These are phyloP conservation scores for Timema cristinae DNA, from an alignment of 2,888 invertebrate species.

Conservation along the genomic window DNA sequence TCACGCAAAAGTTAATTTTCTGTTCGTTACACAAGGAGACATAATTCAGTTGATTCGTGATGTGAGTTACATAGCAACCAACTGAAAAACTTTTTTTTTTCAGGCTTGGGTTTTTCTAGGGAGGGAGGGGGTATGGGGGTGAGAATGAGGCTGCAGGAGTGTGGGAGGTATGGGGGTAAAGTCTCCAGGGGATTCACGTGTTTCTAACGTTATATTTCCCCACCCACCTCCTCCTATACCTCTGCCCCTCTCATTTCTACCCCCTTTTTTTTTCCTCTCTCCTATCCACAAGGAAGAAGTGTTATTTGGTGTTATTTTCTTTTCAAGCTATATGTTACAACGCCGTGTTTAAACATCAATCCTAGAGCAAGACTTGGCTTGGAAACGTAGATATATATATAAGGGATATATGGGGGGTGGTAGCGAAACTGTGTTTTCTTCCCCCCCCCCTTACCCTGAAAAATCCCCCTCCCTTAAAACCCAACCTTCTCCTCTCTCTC, in stretches of 20 bases:
- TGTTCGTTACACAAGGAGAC: slow-evolving; percentile 17
- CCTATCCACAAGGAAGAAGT: slow-evolving; percentile 30
- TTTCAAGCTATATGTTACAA: slow-evolving; percentile 30
- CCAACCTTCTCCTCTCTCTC: slow-evolving; percentile 15
- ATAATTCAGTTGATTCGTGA: slow-evolving; percentile 17
- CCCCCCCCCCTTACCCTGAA: background rate
- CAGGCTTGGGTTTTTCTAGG: too few relatives aligned
- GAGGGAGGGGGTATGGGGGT: too few relatives aligned
- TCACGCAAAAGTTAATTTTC: slow-evolving; percentile 11
- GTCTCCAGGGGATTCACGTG: slow-evolving; percentile 10
- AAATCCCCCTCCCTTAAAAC: slow-evolving; percentile 13
- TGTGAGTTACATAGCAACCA: slow-evolving; percentile 9
- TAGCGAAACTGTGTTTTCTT: too few relatives aligned
- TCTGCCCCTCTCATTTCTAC: slow-evolving; percentile 25
- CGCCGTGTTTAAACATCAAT: slow-evolving; percentile 29
- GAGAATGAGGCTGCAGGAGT: too few relatives aligned
- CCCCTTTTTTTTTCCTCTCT: slow-evolving; percentile 28
- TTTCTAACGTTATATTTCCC: slow-evolving; percentile 15
- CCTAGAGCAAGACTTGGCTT: slow-evolving; percentile 21
- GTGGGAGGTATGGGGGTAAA: background rate
- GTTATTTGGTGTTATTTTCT: slow-evolving; percentile 33
- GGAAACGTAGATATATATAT: too few relatives aligned
- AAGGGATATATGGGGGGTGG: too few relatives aligned
- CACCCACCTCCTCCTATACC: slow-evolving; percentile 31
- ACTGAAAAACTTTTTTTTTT: slow-evolving; percentile 7